Conservation (phyloP, 2,797 vertebrate species). For the Bovichtus variegatus region DNA sequence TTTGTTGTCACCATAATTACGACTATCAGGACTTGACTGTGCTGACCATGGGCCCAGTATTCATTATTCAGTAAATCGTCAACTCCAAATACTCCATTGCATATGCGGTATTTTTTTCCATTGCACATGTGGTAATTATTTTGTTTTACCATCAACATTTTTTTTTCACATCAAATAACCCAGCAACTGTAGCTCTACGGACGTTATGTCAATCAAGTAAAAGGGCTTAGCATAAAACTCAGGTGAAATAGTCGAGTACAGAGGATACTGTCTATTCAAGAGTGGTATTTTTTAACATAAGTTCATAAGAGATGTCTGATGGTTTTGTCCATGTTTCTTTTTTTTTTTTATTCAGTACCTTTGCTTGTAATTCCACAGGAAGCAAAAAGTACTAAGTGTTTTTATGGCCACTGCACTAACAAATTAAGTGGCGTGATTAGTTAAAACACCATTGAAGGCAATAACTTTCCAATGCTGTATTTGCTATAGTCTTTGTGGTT, state of each 20-base stretch:
- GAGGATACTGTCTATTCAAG: background rate
- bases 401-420: background rate
- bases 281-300: background rate
- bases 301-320: background rate
- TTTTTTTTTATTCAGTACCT: background rate
- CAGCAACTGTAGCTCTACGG: background rate
- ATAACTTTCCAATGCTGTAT: background rate
- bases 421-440: background rate
- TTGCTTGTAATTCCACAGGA: background rate
- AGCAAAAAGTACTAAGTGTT: background rate
- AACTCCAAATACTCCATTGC: background rate
- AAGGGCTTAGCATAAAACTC: background rate
- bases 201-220: background rate
- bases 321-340: background rate
- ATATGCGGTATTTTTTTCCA: background rate
- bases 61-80: background rate
- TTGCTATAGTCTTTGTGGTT: background rate
- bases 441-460: background rate
- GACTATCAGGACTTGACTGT: background rate
- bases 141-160: constrained; percentile 1
- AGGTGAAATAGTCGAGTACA: background rate
- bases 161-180: background rate
- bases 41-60: background rate
- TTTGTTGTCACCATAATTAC: background rate
- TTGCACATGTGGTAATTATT: background rate